phyloP scores from a whole-genome alignment of 1,140 invertebrate species.

The Scylla paramamosain region DNA sequence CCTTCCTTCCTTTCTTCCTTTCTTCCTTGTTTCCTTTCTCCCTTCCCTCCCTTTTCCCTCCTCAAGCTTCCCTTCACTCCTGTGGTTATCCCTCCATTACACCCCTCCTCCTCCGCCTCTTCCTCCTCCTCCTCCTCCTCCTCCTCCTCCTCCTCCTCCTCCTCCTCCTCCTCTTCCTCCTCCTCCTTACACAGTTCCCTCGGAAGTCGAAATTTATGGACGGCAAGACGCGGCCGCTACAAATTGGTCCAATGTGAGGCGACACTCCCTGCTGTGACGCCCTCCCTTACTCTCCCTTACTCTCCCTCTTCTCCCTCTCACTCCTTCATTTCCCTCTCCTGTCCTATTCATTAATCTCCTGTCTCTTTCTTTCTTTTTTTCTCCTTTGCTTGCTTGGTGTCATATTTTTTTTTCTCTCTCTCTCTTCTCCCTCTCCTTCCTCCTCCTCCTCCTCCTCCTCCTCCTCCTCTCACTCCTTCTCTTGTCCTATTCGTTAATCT shows the following conservation, averaged over 20 bases:
- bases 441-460: too few species aligned
- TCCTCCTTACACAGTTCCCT: background rate
- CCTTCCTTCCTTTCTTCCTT: background rate
- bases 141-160: background rate
- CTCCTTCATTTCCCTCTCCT: too few species aligned
- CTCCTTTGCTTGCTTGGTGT: too few species aligned
- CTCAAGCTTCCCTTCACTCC: background rate
- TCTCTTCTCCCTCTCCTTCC: too few species aligned
- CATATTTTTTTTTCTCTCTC: too few species aligned
- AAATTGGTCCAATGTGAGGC: background rate
- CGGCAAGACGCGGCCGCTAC: background rate
- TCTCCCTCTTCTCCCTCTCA: background rate
- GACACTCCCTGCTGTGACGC: background rate
- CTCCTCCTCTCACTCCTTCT: too few species aligned
- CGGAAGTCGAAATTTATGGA: slow-evolving; percentile 22
- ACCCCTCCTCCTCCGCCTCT: background rate
- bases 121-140: background rate
- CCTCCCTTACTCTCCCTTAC: background rate
- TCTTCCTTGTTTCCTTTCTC: background rate
- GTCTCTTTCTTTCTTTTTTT: too few species aligned
- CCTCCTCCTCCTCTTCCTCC: background rate
- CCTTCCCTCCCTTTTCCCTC: background rate
- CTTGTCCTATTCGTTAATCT: too few species aligned
- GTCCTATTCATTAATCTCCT: too few species aligned
- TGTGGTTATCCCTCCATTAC: too few species aligned